Conservation (phyloP, 2,888 invertebrate species). For the Tridacna gigas region DNA sequence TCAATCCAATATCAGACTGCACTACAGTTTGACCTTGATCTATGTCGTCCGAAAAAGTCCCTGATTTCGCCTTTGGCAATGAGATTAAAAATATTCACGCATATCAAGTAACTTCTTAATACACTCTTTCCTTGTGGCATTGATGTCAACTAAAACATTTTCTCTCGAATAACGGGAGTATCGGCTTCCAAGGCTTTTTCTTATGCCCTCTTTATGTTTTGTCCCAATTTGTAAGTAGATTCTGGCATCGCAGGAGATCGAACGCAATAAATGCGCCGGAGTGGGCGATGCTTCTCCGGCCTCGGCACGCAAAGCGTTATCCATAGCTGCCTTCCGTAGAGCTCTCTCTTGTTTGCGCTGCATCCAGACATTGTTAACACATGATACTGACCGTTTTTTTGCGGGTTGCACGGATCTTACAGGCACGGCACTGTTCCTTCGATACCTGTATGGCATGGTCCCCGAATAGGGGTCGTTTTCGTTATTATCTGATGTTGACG, state of each 20-base stretch:
- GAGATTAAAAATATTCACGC: constrained; percentile 42
- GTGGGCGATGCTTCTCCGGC: background rate
- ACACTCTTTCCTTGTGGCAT: constrained; percentile 41
- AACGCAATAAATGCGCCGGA: background rate
- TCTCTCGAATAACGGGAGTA: constrained; percentile 16
- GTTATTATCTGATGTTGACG: background rate
- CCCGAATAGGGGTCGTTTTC: background rate
- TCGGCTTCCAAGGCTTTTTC: background rate
- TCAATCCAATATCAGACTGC: too few relatives aligned
- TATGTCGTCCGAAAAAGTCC: too few relatives aligned
- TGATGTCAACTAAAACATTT: background rate
- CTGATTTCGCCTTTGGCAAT: too few relatives aligned
- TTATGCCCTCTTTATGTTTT: background rate
- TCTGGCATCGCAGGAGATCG: constrained; percentile 30
- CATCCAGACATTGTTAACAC: constrained; percentile 36
- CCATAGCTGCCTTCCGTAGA: background rate
- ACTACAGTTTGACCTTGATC: too few relatives aligned
- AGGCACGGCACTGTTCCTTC: background rate
- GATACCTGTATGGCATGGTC: background rate
- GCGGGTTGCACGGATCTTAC: background rate
- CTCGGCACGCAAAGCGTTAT: background rate
- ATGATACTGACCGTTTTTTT: constrained; percentile 36
- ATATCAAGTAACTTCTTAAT: constrained; percentile 44
- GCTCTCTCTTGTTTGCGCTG: background rate
- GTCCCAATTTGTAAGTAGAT: background rate